Conservation (phyloP, 2,888 invertebrate species). For the Melanophora roralis region DNA sequence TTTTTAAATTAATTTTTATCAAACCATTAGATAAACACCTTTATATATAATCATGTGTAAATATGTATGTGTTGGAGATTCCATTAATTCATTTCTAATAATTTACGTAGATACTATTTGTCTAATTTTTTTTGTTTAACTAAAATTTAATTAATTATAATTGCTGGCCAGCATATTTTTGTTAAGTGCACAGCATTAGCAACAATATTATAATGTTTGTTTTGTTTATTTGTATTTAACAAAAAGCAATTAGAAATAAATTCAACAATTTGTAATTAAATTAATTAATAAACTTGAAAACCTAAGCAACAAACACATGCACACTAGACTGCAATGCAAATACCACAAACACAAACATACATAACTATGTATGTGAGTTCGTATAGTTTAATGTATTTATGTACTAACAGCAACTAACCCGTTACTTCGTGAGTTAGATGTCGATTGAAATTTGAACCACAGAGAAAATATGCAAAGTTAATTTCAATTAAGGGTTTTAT, state of each 20-base stretch:
- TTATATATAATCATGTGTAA: too few species aligned
- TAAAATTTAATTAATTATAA: constrained; percentile 37
- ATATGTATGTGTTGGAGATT: constrained; percentile 29
- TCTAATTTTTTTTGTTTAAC: constrained; percentile 25
- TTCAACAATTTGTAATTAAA: constrained; percentile 63
- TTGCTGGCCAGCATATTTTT: constrained; percentile 43
- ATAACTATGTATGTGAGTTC: too few species aligned
- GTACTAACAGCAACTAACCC: too few species aligned
- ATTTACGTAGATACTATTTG: neutral
- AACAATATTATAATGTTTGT: neutral
- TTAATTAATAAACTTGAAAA: constrained; percentile 61
- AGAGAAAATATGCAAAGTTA: too few species aligned
- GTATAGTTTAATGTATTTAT: too few species aligned
- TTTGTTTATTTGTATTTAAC: neutral
- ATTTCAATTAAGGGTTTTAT: too few species aligned
- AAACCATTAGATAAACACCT: too few species aligned
- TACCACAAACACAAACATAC: neutral
- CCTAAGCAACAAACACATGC: constrained; percentile 4
- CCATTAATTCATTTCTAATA: constrained; percentile 18
- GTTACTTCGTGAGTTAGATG: too few species aligned
- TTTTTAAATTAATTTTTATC: too few species aligned
- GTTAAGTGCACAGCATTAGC: constrained; percentile 16
- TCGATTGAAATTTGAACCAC: too few species aligned
- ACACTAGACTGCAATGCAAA: neutral
- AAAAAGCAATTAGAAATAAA: constrained; percentile 60